Conservation (phyloP, 1,140 invertebrate species). For the Trichoplusia ni region DNA sequence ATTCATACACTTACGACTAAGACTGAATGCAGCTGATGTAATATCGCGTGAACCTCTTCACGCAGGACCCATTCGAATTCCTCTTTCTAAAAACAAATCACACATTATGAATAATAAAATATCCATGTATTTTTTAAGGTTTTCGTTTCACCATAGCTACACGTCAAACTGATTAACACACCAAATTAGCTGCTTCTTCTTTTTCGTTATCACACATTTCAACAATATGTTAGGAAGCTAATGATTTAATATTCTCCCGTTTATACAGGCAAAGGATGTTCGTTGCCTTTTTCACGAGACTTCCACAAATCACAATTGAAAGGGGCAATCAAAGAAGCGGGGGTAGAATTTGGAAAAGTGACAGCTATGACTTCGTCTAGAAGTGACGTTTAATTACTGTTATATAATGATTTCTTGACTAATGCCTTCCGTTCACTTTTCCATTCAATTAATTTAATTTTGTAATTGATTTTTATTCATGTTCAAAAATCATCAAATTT, state of each 20-base stretch:
- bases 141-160: background rate
- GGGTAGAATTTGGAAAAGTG: background rate
- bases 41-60: conserved; percentile 93
- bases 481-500: too few species aligned
- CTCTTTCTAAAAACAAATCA: conserved; percentile 88
- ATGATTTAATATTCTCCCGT: conserved; percentile 13
- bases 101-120: conserved; percentile 33
- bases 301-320: conserved; percentile 29
- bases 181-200: conserved; percentile 92
- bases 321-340: conserved; percentile 1
- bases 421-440: too few species aligned
- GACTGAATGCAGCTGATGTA: conserved; percentile 91
- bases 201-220: conserved; percentile 92
- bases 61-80: conserved; percentile 96
- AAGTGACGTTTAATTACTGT: too few species aligned
- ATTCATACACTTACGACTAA: conserved; percentile 86
- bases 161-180: conserved; percentile 54
- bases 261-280: conserved; percentile 2
- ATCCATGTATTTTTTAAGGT: conserved; percentile 42
- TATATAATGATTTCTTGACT: too few species aligned
- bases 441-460: too few species aligned
- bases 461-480: too few species aligned
- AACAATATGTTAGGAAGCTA: conserved; percentile 28
- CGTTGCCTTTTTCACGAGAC: conserved; percentile 27
- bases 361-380: conserved; percentile 5